Conservation (phyloP, 2,113 vertebrate genomes). For the Callipepla californica region DNA sequence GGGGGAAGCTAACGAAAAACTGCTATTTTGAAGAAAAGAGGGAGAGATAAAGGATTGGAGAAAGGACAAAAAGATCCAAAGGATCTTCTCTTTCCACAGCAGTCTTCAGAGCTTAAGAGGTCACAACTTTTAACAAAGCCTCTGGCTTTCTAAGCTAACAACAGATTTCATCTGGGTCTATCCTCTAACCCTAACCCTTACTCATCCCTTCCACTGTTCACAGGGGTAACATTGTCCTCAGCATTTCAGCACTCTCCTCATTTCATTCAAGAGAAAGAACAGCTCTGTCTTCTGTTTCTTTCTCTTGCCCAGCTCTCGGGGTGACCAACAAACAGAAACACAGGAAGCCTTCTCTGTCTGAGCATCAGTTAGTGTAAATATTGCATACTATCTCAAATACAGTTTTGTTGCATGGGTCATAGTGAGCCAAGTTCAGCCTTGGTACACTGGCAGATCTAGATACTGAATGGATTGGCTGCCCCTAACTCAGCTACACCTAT, state of each 20-base stretch:
- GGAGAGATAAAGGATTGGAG: background rate
- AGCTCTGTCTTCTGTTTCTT: background rate
- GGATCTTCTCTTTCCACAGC: background rate
- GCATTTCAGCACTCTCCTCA: background rate
- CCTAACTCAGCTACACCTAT: background rate
- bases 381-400: background rate
- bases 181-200: background rate
- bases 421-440: background rate
- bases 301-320: background rate
- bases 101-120: background rate
- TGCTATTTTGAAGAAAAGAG: background rate
- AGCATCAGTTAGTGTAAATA: background rate
- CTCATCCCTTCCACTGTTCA: background rate
- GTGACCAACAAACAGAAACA: background rate
- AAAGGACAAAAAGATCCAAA: background rate
- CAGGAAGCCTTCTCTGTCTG: background rate
- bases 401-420: background rate
- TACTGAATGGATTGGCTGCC: background rate
- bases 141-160: background rate
- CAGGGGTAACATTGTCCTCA: background rate
- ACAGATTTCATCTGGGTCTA: background rate
- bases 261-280: background rate
- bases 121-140: background rate
- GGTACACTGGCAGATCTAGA: background rate
- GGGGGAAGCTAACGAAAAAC: background rate